A percentile compares a stretch with the other conserved stretches of the same genome.
These are phyloP conservation scores for Diachasmimorpha longicaudata DNA, from an alignment of 1,140 invertebrate species.

Conservation along the genomic window DNA sequence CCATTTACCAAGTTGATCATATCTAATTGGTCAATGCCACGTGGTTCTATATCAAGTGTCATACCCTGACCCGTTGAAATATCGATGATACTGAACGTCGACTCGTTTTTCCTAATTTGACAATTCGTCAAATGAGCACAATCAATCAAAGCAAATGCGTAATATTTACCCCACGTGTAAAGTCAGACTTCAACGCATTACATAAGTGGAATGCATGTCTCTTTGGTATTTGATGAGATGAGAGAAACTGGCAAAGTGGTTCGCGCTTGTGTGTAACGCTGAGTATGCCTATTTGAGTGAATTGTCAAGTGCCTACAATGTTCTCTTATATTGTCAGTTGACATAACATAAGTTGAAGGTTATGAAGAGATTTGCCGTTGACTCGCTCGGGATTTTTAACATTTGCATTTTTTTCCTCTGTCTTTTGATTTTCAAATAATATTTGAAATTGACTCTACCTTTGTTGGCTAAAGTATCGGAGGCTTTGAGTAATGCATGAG, in stretches of 20 bases:
- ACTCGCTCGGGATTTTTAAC: conserved; percentile 1
- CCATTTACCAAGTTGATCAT: too few species aligned
- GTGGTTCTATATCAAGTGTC: too few species aligned
- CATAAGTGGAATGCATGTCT: conserved; percentile 8
- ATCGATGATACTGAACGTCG: too few species aligned
- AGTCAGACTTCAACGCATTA: background rate
- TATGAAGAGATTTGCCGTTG: conserved; percentile 8
- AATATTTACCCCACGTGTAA: background rate
- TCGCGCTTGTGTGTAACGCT: background rate
- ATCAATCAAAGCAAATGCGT: conserved; percentile 10
- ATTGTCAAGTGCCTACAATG: conserved; percentile 4
- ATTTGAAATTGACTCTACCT: conserved; percentile 31
- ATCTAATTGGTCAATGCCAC: too few species aligned
- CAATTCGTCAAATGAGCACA: background rate
- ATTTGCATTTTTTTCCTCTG: conserved; percentile 26
- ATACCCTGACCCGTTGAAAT: too few species aligned
- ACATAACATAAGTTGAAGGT: conserved; percentile 22
- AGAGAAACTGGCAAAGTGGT: conserved; percentile 14
- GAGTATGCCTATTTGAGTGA: conserved; percentile 7
- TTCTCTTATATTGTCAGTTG: background rate
- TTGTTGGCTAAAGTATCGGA: conserved; percentile 24
- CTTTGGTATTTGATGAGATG: background rate
- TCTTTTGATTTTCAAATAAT: conserved; percentile 32
- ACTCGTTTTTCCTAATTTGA: too few species aligned
- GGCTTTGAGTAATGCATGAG: conserved; percentile 27